phyloP scores from a whole-genome alignment of 2,888 invertebrate genomes.

The Melanophora roralis region DNA sequence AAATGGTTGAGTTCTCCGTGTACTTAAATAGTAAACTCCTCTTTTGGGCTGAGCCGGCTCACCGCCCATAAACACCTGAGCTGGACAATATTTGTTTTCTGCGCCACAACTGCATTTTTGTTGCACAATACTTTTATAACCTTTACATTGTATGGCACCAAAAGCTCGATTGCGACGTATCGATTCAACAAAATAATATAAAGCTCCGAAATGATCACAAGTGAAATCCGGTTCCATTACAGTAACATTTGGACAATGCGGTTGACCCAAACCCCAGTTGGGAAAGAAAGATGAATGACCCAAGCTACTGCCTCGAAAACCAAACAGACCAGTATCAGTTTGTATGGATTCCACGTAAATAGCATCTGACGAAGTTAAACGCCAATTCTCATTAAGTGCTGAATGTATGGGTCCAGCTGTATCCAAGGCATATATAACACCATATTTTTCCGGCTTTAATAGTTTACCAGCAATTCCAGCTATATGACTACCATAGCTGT shows the following conservation, averaged over 20 bases:
- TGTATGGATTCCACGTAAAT: constrained; percentile 73
- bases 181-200: constrained; percentile 70
- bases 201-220: constrained; percentile 66
- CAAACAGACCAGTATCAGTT: constrained; percentile 69
- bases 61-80: constrained; percentile 67
- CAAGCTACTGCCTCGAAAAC: constrained; percentile 64
- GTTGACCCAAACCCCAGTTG: constrained; percentile 71
- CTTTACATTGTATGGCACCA: constrained; percentile 64
- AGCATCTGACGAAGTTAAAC: constrained; percentile 70
- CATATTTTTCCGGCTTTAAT: constrained; percentile 63
- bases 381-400: constrained; percentile 50
- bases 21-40: constrained; percentile 67
- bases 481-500: constrained; percentile 72
- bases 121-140: constrained; percentile 57
- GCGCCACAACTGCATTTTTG: constrained; percentile 64
- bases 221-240: constrained; percentile 65
- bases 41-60: constrained; percentile 66
- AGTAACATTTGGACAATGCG: constrained; percentile 69
- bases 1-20: constrained; percentile 60
- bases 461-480: constrained; percentile 69
- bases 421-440: constrained; percentile 71
- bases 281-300: constrained; percentile 73
- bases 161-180: constrained; percentile 63
- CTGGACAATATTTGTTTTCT: constrained; percentile 47
- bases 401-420: constrained; percentile 69